Conservation (phyloP, 1,140 invertebrate species). For the Apis cerana region DNA sequence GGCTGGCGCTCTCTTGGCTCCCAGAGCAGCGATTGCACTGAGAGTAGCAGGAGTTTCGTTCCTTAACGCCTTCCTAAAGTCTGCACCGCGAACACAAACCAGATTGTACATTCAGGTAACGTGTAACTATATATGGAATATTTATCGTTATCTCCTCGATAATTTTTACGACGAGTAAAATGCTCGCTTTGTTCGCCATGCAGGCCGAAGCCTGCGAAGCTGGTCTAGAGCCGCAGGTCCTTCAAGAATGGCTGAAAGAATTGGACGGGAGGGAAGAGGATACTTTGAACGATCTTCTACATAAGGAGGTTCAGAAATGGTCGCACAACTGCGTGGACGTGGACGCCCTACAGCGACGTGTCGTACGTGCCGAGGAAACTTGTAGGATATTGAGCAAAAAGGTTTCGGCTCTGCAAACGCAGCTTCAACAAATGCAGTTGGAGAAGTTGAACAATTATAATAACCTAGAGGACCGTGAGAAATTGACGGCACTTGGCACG, state of each 20-base stretch:
- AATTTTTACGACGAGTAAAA: not conserved
- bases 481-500: slow-evolving; percentile 37
- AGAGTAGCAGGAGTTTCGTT: slow-evolving; percentile 92
- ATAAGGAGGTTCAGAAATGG: slow-evolving; percentile 77
- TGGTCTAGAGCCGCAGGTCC: slow-evolving; percentile 77
- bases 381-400: slow-evolving; percentile 76
- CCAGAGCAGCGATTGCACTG: slow-evolving; percentile 87
- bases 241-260: slow-evolving; percentile 89
- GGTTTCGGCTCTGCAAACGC: slow-evolving; percentile 71
- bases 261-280: slow-evolving; percentile 73
- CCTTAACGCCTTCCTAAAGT: slow-evolving; percentile 90
- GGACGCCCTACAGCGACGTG: slow-evolving; percentile 74
- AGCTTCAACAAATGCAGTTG: slow-evolving; percentile 71
- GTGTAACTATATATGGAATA: not conserved
- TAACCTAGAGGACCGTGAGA: slow-evolving; percentile 64
- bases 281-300: slow-evolving; percentile 67
- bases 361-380: slow-evolving; percentile 75
- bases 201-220: slow-evolving; percentile 80
- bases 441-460: slow-evolving; percentile 72
- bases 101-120: slow-evolving; percentile 93
- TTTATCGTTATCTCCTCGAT: not conserved
- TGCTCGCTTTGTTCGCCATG: not conserved
- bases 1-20: slow-evolving; percentile 90
- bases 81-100: slow-evolving; percentile 87
- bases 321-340: slow-evolving; percentile 78